Evolutionary conservation across 2,113 vertebrate species (phyloP).

Genomic region (Corvus cornix): DNA sequence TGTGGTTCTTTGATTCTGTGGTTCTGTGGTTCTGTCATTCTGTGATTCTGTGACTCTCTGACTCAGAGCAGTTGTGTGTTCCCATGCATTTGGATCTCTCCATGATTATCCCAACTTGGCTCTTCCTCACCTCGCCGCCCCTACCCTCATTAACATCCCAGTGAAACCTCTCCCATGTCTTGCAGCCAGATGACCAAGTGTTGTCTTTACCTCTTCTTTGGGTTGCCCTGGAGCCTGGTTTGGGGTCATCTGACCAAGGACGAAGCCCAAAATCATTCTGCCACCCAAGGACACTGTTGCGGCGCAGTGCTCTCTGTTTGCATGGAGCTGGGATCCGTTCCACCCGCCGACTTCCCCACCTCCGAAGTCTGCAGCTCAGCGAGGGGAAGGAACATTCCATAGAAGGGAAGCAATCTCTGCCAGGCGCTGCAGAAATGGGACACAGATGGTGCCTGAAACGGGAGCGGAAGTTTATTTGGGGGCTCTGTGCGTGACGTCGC

Average conservation of each 20-base stretch:
- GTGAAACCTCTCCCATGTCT: rapidly evolving
- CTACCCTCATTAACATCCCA: too few species aligned
- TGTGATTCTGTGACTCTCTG: background rate
- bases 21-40: background rate
- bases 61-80: rapidly evolving
- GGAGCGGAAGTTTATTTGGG: conserved; percentile 60
- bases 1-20: background rate
- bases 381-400: conserved; percentile 33
- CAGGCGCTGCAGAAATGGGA: conserved; percentile 19
- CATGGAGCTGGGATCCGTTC: background rate
- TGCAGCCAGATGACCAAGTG: background rate
- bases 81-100: background rate
- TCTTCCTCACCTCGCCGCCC: background rate
- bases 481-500: background rate
- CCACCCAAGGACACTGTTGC: background rate
- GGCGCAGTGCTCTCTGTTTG: background rate
- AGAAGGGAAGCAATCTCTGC: conserved; percentile 45
- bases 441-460: conserved; percentile 56
- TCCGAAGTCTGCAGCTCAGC: background rate
- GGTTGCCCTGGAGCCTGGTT: background rate
- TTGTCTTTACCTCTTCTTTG: rapidly evolving
- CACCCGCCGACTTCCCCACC: conserved; percentile 8
- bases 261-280: background rate
- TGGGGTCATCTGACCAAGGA: background rate
- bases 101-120: rapidly evolving